Conservation (phyloP, 2,888 invertebrate species). For the Calameuta idolon region DNA sequence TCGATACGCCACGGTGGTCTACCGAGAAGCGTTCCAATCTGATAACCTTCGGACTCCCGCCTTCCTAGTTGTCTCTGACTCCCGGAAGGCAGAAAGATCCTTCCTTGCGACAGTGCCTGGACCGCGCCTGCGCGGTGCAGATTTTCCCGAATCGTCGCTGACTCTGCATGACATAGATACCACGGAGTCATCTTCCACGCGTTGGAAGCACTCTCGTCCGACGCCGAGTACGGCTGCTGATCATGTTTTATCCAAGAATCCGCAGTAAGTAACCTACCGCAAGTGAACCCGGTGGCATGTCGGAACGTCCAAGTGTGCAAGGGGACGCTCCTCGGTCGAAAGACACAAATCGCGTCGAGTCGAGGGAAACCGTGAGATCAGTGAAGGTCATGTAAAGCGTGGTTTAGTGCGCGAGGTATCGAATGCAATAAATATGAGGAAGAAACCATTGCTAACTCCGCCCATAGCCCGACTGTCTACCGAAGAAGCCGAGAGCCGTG, state of each 20-base stretch:
- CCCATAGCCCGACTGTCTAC: constrained; percentile 54
- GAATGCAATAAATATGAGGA: constrained; percentile 52
- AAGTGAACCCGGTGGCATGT: not conserved
- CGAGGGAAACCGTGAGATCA: not conserved
- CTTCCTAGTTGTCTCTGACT: not conserved
- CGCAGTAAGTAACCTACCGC: not conserved
- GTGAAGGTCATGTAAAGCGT: not conserved
- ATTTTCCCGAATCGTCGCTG: not conserved
- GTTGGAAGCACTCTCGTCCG: not conserved
- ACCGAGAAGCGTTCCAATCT: not conserved
- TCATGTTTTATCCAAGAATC: not conserved
- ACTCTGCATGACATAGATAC: not conserved
- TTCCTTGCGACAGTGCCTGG: not conserved
- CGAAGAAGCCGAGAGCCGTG: constrained; percentile 52
- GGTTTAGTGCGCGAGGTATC: constrained; percentile 28
- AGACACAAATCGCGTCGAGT: not conserved
- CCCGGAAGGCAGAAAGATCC: constrained; percentile 1
- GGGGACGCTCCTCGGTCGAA: not conserved
- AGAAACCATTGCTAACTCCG: constrained; percentile 51
- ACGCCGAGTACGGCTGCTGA: not conserved
- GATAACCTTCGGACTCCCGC: not conserved
- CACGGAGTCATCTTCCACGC: not conserved
- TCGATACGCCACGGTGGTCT: constrained; percentile 28
- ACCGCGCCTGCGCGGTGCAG: not conserved
- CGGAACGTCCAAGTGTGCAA: not conserved